Base-by-base conservation (phyloP, 2,113 vertebrate genomes). In the Myanophis thanlyinensis region DNA sequence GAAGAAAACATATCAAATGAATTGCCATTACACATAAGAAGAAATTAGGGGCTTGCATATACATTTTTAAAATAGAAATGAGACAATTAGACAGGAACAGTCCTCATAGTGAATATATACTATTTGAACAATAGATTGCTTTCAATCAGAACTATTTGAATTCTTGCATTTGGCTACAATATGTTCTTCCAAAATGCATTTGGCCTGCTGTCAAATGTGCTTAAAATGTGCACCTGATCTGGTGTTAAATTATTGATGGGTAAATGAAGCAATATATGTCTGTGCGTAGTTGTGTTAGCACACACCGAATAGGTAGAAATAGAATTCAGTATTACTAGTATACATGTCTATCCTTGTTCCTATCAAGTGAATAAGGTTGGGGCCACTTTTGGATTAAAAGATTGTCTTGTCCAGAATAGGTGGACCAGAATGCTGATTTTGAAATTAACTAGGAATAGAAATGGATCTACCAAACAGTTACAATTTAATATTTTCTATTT, bases 261-360 rank as follows among this genome's bases (percentile, higher is more conserved):
- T 52, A 91, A 91, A 93, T 89, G 54, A 91, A 93, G 93, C 53
- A 89, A 91, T 91, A 91, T 90, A 62, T 90, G 92, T 86, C 62
- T 15, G 87, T 53, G 80, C 86, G 22, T 89, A 62, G 48, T 88
- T 59, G 30, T 44, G 52, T 52, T 80, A 40, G 59, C 90, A 91
- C 86, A 88, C 5, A 91, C 46, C 25, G 35, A 91, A 80, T 25
- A 52, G 73, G 59, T 93, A 67, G 93, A 93, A 89, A 91, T 91
- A 89, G 90, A 91, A 93, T 86, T 46, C 35, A 22, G 90, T 30
- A 67, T 86, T 62, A 53, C 90, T 40, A 35, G 53, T 25, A 35
- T 25, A 47, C 35, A 52, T 48, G 48, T 88, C 46, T 13, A 11
- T 54, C 47, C 87, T 91, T 59, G 87, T 93, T 62, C 35, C 27